Percentiles rank a stretch among this genome's conserved stretches.
Evolutionary conservation across 1,140 invertebrate species (phyloP).

Genomic region (Araneus ventricosus): DNA sequence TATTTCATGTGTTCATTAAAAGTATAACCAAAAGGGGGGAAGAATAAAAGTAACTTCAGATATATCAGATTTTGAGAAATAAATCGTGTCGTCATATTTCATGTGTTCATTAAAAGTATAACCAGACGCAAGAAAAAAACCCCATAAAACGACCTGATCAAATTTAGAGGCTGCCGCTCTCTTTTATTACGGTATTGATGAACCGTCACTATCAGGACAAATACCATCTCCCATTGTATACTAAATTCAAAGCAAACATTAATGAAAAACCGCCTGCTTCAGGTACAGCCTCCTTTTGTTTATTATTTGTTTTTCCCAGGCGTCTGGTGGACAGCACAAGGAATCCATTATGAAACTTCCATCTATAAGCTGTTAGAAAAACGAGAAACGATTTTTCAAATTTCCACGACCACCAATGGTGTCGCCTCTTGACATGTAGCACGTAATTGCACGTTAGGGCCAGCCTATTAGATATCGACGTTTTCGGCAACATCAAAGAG

Average conservation of each 20-base stretch:
- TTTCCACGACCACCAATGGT: constrained; percentile 58
- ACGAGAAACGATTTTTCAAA: constrained; percentile 46
- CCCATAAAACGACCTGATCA: background rate
- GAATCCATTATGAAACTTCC: constrained; percentile 28
- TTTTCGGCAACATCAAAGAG: constrained; percentile 68
- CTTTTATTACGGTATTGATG: constrained; percentile 3
- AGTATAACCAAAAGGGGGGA: too few species aligned
- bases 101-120: background rate
- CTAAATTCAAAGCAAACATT: constrained; percentile 58
- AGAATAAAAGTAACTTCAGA: too few species aligned
- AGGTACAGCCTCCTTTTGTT: constrained; percentile 32
- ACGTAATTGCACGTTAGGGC: constrained; percentile 44
- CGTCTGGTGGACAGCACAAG: background rate
- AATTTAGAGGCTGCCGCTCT: background rate
- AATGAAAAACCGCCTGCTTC: constrained; percentile 51
- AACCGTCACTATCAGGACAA: background rate
- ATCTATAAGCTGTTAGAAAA: background rate
- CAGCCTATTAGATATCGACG: constrained; percentile 60
- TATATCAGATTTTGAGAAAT: background rate
- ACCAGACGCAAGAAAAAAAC: background rate
- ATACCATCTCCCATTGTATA: constrained; percentile 17
- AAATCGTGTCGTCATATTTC: background rate
- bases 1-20: too few species aligned
- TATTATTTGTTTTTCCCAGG: constrained; percentile 28
- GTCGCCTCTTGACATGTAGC: constrained; percentile 15